These are phyloP conservation scores for Agelas oroides DNA, from an alignment of 37 sponge, comb jelly and placozoan species.

Conservation along the genomic window DNA sequence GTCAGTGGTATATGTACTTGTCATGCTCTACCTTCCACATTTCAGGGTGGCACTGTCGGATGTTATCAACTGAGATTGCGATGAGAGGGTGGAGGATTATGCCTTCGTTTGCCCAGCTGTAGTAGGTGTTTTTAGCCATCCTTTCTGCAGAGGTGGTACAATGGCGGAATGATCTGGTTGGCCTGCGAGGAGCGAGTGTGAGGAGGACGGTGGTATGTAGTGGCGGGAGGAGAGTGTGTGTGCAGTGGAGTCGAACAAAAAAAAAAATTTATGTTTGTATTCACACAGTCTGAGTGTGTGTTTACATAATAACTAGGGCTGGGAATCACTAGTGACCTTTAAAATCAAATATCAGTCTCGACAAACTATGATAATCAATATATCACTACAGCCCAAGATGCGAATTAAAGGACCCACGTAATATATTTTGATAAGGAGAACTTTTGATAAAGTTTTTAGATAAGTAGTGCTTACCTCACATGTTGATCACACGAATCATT, in stretches of 20 bases:
- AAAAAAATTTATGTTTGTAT: constrained; percentile 4
- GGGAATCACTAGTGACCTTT: too few species aligned
- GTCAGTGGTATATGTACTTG: too few species aligned
- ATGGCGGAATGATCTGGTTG: constrained; percentile 35
- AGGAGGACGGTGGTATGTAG: not conserved
- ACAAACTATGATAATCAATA: too few species aligned
- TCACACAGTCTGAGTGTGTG: too few species aligned
- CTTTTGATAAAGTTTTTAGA: too few species aligned
- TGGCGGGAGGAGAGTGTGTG: not conserved
- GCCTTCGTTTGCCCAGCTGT: constrained; percentile 21
- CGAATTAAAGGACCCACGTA: too few species aligned
- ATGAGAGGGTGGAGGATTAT: constrained; percentile 49
- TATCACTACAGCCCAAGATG: too few species aligned
- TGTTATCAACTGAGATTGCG: not conserved
- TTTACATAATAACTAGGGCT: too few species aligned
- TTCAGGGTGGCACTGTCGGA: constrained; percentile 32
- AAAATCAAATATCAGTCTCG: too few species aligned
- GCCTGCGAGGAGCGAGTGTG: constrained; percentile 37
- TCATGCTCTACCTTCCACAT: constrained; percentile 46
- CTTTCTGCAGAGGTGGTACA: constrained; percentile 39
- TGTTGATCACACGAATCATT: too few species aligned
- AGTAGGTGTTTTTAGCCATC: constrained; percentile 42
- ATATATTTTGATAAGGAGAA: too few species aligned
- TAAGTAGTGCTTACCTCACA: too few species aligned
- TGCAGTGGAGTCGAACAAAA: not conserved